Evolutionary conservation across 2,113 vertebrate species (phyloP).

Genomic region (Labrus mixtus): DNA sequence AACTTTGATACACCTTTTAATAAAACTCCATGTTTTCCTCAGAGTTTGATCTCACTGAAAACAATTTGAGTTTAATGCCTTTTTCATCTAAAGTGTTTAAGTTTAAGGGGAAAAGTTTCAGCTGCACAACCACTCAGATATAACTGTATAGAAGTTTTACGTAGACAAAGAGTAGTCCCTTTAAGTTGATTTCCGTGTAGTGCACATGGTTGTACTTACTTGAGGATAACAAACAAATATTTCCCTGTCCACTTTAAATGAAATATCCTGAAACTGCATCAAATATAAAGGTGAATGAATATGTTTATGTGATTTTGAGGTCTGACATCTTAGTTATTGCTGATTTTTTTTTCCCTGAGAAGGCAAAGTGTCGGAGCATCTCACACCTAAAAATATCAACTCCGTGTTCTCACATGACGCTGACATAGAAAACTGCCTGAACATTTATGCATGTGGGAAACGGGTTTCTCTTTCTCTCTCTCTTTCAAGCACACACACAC

Average conservation of each 20-base stretch:
- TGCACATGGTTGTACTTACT: no score
- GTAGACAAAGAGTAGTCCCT: no score
- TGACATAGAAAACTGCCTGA: conserved; percentile 46
- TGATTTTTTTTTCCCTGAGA: conserved; percentile 31
- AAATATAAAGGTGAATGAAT: no score
- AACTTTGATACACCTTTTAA: background rate
- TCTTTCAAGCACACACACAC: conserved; percentile 2
- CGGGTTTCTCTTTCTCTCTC: conserved; percentile 33
- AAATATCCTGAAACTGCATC: no score
- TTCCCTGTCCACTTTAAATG: background rate
- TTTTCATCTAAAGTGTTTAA: no score
- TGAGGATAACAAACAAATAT: background rate
- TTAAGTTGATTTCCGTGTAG: no score
- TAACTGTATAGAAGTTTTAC: no score
- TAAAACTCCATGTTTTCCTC: background rate
- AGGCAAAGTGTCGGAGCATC: conserved; percentile 31
- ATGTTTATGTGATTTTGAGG: no score
- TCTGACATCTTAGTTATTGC: background rate
- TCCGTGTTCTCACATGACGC: conserved; percentile 47
- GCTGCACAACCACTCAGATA: no score
- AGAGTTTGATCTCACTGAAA: background rate
- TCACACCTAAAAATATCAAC: conserved; percentile 16
- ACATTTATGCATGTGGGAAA: conserved; percentile 61
- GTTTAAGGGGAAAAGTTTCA: no score
- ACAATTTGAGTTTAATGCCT: no score